Percentiles rank a stretch among this genome's conserved stretches.
These are phyloP conservation scores for Tinea trinotella DNA, from an alignment of 2,888 invertebrate species.

Conservation along the genomic window DNA sequence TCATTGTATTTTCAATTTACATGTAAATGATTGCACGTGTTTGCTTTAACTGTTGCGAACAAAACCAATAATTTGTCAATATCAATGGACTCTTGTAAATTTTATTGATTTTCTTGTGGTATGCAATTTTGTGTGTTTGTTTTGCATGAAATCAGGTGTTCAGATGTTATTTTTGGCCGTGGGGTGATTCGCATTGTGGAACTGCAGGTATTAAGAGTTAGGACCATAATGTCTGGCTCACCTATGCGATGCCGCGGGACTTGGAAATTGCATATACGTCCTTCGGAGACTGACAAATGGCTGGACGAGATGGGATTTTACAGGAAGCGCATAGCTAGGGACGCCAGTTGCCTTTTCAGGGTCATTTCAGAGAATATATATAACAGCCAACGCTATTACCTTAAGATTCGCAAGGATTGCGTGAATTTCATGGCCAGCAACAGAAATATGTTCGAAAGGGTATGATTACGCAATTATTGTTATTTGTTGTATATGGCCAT, in stretches of 20 bases:
- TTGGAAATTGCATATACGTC: conserved; percentile 63
- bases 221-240: background rate
- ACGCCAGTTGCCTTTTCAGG: conserved; percentile 90
- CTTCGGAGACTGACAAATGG: conserved; percentile 79
- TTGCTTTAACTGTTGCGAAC: background rate
- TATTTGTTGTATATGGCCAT: too few relatives aligned
- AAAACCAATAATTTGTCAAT: conserved; percentile 9
- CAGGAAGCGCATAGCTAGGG: conserved; percentile 90
- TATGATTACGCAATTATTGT: conserved; percentile 37
- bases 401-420: conserved; percentile 80
- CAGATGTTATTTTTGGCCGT: background rate
- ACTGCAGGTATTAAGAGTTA: conserved; percentile 7
- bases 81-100: conserved; percentile 6
- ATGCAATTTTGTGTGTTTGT: conserved; percentile 7
- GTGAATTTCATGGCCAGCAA: conserved; percentile 80
- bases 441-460: conserved; percentile 75
- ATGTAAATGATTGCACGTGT: conserved; percentile 13
- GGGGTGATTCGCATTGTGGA: background rate
- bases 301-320: conserved; percentile 85
- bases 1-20: conserved; percentile 23
- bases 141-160: background rate
- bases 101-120: conserved; percentile 12
- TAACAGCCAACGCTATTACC: conserved; percentile 79
- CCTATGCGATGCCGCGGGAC: conserved; percentile 51
- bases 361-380: conserved; percentile 89